A percentile compares a stretch with the other conserved stretches of the same genome.
These are phyloP conservation scores for Ophiodon elongatus DNA, from an alignment of 2,113 vertebrate genomes.

Conservation along the genomic window DNA sequence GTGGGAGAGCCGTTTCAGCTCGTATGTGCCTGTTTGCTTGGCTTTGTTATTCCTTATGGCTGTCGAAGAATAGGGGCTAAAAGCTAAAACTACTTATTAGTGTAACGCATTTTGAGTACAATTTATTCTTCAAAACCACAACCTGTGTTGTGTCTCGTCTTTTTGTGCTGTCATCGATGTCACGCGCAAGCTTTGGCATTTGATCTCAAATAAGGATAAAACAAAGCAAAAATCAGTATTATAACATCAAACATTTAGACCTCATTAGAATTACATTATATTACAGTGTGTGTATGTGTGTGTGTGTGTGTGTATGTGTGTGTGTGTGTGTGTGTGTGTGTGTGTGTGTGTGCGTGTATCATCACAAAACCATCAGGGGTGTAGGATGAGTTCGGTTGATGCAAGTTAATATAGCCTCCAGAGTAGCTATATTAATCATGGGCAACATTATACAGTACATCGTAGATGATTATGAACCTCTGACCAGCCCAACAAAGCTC, in stretches of 20 bases:
- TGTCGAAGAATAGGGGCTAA: conserved; percentile 50
- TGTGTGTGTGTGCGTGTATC: conserved; percentile 22
- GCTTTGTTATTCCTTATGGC: conserved; percentile 55
- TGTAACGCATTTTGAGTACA: conserved; percentile 19
- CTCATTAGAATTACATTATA: conserved; percentile 34
- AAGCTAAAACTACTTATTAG: conserved; percentile 46
- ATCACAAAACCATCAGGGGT: conserved; percentile 67
- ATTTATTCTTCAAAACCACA: conserved; percentile 29
- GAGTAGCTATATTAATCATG: conserved; percentile 80
- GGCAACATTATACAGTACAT: conserved; percentile 63
- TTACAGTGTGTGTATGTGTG: conserved; percentile 7
- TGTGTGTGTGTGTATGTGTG: conserved; percentile 22
- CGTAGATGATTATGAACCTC: conserved; percentile 71
- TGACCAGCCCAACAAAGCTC: conserved; percentile 68
- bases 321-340: conserved; percentile 15
- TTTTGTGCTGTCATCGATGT: conserved; percentile 22
- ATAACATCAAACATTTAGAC: conserved; percentile 51
- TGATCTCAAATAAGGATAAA: conserved; percentile 30
- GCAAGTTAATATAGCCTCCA: conserved; percentile 77
- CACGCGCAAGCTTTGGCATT: conserved; percentile 23
- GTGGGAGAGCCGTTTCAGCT: conserved; percentile 50
- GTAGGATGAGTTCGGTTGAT: conserved; percentile 71
- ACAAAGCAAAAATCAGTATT: conserved; percentile 10
- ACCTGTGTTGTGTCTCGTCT: conserved; percentile 3
- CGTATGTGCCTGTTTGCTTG: conserved; percentile 39